Evolutionary conservation across 2,797 vertebrate genomes (phyloP), one percentile per base, ranked within the genome.

Genomic region (Macroramphosus scolopax): DNA sequence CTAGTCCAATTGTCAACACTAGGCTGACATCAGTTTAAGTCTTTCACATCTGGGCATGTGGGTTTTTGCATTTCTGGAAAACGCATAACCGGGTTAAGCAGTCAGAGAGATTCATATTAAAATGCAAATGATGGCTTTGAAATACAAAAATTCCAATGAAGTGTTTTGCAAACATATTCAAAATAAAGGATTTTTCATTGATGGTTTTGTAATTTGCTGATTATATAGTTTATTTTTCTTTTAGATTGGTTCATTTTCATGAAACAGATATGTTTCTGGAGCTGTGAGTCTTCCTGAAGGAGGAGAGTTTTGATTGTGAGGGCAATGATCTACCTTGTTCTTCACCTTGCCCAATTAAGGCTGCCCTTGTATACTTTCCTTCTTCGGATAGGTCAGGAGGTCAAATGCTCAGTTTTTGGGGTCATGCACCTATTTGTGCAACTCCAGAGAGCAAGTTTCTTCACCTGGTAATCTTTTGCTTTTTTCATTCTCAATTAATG

Each of bases 341-440:
- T 26, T 63, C 61, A 63, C 66, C 68, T 69, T 6, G 14, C 10
- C 58, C 56, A 69, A 64, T 75, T 62, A 63, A 63, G 74, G 49
- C 68, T 38, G 58, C 15, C 68, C 37, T 20, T 68, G 52, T 51
- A 32, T 66, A 55, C 46, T 52, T 31, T 58, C 8, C 34, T 47
- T 62, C 46, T 63, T 71, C 31, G 51, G 68, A 51, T 16, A 76
- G 73, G 75, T 84, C 83, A 77, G 14, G 30, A 44, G 62, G 80
- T 81, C 78, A 79, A 82, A 78, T 9, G 32, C 34, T 42, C 29
- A 10, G 37, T 54, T 57, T 76, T 17, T 51, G 38, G 14, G 81
- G 63, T 81, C 78, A 43, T 28, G 36, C 17, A 13, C 36, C 14
- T 34, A 3, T 48, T 53, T 51, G 13, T 26, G 36, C 18, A 33